Conservation (phyloP, 2,797 vertebrate species). For the Sorex maritimensis region DNA sequence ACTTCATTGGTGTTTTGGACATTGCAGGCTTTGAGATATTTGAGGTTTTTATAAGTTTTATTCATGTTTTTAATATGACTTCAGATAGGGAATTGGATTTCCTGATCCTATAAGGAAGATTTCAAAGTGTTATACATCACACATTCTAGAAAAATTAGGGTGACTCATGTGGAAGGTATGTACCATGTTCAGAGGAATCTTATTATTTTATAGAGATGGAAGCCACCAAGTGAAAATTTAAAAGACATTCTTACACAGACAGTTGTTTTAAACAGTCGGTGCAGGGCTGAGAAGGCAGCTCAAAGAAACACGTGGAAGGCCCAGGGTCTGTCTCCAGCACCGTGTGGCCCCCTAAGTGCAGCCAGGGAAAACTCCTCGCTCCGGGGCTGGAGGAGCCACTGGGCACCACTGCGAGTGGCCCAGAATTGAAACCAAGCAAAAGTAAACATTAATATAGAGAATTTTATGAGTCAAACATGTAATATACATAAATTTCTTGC, state of each 20-base stretch:
- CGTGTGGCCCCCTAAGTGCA: too few species aligned
- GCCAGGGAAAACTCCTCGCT: too few species aligned
- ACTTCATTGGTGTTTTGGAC: constrained; percentile 94
- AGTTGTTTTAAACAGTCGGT: neutral
- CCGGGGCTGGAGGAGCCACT: too few species aligned
- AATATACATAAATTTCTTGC: neutral
- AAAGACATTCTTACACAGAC: neutral
- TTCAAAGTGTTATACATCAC: neutral
- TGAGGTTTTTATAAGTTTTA: constrained; percentile 89
- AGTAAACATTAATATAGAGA: neutral
- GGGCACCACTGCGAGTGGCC: too few species aligned
- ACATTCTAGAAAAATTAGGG: neutral
- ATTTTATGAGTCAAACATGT: too few species aligned
- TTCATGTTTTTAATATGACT: neutral
- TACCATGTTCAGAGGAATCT: neutral
- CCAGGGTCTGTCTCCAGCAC: too few species aligned
- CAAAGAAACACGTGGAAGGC: too few species aligned
- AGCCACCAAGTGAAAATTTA: constrained; percentile 28
- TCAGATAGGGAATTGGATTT: neutral
- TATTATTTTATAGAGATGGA: neutral
- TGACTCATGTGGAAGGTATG: neutral
- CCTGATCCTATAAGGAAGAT: neutral
- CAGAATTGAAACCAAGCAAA: neutral
- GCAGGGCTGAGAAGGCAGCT: too few species aligned
- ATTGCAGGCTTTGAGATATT: constrained; percentile 96